Evolutionary conservation across 2,113 vertebrate genomes (phyloP).

Genomic region (Peucedramus taeniatus): DNA sequence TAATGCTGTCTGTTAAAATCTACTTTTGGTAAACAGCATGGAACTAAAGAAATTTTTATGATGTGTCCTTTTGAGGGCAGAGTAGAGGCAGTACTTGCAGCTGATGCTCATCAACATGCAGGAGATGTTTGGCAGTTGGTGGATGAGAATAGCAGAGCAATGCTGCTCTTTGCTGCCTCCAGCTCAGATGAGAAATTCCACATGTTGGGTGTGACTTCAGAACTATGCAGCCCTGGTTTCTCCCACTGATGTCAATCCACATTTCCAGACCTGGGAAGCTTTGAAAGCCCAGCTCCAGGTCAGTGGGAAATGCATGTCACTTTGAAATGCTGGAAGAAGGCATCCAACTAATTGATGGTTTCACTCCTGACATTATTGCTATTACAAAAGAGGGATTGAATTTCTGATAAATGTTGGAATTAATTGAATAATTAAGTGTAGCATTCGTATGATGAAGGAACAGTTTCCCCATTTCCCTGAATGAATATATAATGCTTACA

Average conservation of each 20-base stretch:
- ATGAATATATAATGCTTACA: neutral
- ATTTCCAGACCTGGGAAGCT: neutral
- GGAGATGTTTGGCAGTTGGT: neutral
- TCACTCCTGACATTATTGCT: neutral
- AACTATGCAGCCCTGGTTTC: neutral
- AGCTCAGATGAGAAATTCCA: neutral
- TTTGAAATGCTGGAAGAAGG: neutral
- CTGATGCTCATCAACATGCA: neutral
- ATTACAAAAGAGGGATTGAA: neutral
- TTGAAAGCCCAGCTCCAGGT: neutral
- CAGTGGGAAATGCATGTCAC: neutral
- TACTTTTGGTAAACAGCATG: neutral
- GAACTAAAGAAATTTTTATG: neutral
- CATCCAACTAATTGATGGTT: neutral
- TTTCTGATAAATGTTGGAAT: conserved; percentile 26
- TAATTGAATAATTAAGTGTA: conserved; percentile 39
- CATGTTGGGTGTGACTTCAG: neutral
- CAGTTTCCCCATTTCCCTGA: neutral
- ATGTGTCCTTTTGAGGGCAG: neutral
- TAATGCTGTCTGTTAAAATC: neutral
- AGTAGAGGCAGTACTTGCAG: neutral
- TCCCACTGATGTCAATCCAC: neutral
- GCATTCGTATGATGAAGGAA: neutral
- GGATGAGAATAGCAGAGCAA: neutral
- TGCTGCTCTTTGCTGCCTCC: neutral